Conservation (phyloP, 2,113 vertebrate genomes). For the Beaufortia kweichowensis region DNA sequence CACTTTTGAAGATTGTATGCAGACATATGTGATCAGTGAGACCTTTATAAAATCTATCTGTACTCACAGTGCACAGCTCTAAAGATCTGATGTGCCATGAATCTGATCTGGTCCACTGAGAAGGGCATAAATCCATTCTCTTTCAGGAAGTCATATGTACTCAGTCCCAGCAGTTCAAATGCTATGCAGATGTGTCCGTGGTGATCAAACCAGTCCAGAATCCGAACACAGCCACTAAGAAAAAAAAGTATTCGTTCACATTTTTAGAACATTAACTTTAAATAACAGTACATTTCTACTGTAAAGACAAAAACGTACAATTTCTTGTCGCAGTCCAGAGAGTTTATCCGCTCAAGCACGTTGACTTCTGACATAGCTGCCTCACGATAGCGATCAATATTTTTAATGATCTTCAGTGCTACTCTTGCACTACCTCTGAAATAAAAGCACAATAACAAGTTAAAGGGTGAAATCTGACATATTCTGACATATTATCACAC, state of each 20-base stretch:
- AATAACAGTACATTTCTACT: background rate
- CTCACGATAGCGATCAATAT: conserved; percentile 85
- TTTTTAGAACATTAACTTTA: too few species aligned
- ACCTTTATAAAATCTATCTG: background rate
- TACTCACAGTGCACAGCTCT: conserved; percentile 92
- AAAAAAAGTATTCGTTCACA: background rate
- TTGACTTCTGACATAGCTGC: conserved; percentile 89
- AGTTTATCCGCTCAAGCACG: conserved; percentile 88
- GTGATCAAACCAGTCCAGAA: conserved; percentile 93
- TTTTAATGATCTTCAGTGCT: conserved; percentile 94
- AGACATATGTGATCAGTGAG: too few species aligned
- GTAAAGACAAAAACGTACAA: conserved; percentile 63
- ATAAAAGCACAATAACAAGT: background rate
- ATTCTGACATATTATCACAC: background rate
- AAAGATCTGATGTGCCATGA: conserved; percentile 91
- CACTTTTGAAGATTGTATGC: too few species aligned
- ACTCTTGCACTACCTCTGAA: conserved; percentile 77
- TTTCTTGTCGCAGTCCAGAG: conserved; percentile 80
- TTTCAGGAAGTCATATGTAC: conserved; percentile 89
- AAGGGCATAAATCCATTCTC: conserved; percentile 90
- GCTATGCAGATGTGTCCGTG: conserved; percentile 92
- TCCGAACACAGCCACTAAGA: conserved; percentile 86
- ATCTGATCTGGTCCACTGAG: conserved; percentile 87
- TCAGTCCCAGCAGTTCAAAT: conserved; percentile 90
- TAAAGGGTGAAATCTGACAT: background rate